These are phyloP conservation scores for Pseudopleuronectes americanus DNA, from an alignment of 2,797 vertebrate species.

Conservation along the genomic window DNA sequence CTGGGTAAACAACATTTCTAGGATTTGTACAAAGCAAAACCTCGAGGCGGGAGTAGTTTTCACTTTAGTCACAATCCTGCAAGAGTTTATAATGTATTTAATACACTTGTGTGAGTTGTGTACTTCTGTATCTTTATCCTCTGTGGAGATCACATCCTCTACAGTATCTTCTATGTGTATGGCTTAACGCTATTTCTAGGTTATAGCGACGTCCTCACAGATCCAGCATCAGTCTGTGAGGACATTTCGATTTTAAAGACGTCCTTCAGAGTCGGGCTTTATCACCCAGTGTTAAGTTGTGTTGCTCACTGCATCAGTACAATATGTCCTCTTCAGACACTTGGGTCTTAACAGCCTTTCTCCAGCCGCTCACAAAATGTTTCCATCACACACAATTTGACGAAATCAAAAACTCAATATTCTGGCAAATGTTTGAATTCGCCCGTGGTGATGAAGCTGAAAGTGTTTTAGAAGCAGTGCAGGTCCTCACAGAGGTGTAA, in stretches of 20 bases:
- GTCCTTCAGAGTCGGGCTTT: neutral
- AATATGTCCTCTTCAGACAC: neutral
- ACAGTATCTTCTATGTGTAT: no score
- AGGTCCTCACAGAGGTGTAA: slow-evolving; percentile 43
- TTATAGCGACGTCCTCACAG: no score
- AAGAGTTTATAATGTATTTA: slow-evolving; percentile 6
- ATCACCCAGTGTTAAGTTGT: neutral
- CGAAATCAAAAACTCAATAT: neutral
- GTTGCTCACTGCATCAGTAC: neutral
- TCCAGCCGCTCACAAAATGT: slow-evolving; percentile 6
- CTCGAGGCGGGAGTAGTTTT: slow-evolving; percentile 29
- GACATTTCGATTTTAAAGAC: neutral
- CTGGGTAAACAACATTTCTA: slow-evolving; percentile 33
- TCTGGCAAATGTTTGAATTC: slow-evolving; percentile 36
- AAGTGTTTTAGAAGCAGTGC: slow-evolving; percentile 39
- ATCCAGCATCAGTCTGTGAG: no score
- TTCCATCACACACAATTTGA: neutral
- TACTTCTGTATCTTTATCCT: no score
- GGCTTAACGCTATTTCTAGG: no score
- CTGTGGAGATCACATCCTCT: no score
- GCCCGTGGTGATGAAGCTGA: slow-evolving; percentile 24
- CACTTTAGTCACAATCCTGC: slow-evolving; percentile 16
- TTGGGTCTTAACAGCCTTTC: neutral
- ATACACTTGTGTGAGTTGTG: neutral
- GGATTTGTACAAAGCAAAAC: slow-evolving; percentile 25